Evolutionary conservation across 2,888 invertebrate genomes (phyloP), one percentile per base, ranked within the genome.

Genomic region (Pelosia muscerda): DNA sequence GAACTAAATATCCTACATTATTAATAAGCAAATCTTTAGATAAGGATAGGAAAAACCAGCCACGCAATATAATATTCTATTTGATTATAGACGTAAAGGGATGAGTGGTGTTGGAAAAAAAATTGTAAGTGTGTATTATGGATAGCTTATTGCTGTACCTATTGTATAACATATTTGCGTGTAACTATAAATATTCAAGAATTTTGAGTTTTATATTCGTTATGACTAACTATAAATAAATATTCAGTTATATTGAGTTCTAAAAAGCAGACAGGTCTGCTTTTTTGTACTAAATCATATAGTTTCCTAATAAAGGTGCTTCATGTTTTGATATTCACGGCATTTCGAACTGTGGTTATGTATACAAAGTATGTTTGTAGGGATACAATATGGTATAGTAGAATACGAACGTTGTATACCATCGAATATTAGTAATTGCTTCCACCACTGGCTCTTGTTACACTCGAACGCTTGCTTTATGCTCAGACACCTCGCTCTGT

Each of bases 381-480:
- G 15, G 19, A 26, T 28, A 53, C 58, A 49, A 31, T 42, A 22
- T 28, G 58, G 56, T 64, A 15, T 49, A 15, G n/a, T 49, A 42
- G 49, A 65, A 49, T 31, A 53, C 49, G 49, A 42, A 42, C 38
- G 57, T 64, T 57, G 42, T 64, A 58, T 28, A 57, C 49, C 58
- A 6, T 26, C 22, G 57, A 38, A 58, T 58, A 65, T 59, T 65
- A 59, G 58, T 57, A 78, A 76, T 84, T 81, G 74, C 79, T 81
- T 82, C 79, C 81, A 78, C 77, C 72, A 73, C 76, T 75, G 75
- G 75, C 64, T 74, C 68, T 53, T 71, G 75, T 79, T 81, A 73
- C 74, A 55, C 62, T 66, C 28, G 69, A 75, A 72, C 70, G 81
- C 78, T 71, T 79, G 72, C 77, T 78, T 83, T 78, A 76, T 74